phyloP scores from a whole-genome alignment of 2,113 vertebrate genomes.

The Phalacrocorax carbo region DNA sequence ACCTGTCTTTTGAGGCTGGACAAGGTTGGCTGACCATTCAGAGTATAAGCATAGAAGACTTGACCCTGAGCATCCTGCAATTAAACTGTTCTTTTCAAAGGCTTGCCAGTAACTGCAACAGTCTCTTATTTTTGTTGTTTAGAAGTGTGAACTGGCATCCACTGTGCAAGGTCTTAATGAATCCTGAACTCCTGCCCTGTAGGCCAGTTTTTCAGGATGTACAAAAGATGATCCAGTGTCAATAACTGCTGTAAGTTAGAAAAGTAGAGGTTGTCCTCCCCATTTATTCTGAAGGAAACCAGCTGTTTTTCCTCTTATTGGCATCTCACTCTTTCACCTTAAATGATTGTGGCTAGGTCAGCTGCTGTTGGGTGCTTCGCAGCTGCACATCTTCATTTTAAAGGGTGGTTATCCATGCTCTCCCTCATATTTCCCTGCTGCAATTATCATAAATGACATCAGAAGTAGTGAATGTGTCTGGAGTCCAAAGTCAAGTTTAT shows the following conservation, averaged over 20 bases:
- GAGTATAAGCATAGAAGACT: neutral
- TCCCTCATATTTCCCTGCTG: neutral
- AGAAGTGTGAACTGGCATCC: neutral
- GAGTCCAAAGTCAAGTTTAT: neutral
- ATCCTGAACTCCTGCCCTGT: neutral
- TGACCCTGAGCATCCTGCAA: neutral
- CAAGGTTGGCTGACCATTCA: neutral
- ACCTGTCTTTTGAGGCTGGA: neutral
- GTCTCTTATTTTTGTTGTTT: neutral
- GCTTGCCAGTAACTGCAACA: neutral
- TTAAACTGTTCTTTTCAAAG: neutral
- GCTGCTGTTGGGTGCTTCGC: neutral
- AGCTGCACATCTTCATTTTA: neutral
- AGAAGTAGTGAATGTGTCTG: neutral
- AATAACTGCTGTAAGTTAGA: neutral
- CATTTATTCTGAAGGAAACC: neutral
- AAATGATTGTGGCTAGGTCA: neutral
- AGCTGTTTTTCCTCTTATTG: neutral
- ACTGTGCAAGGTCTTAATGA: neutral
- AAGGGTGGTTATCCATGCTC: neutral
- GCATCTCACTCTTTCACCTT: slow-evolving; percentile 12
- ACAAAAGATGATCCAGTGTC: neutral
- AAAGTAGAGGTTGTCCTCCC: neutral
- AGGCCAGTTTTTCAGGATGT: slow-evolving; percentile 43
- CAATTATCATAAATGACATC: neutral